These are phyloP conservation scores for Calephelis perditalis DNA, from an alignment of 2,888 invertebrate species.

Conservation along the genomic window DNA sequence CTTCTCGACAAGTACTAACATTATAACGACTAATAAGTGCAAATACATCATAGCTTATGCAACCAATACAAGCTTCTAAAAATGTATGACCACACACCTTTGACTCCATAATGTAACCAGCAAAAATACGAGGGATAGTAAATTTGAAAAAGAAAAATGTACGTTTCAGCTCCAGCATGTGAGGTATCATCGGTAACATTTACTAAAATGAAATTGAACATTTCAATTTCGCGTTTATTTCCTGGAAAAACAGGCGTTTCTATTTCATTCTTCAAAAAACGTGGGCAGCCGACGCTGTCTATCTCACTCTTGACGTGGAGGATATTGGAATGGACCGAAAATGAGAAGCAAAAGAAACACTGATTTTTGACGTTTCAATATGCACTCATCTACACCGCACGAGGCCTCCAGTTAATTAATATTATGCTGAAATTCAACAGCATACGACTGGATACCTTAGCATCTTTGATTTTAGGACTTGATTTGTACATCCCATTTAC, in stretches of 20 bases:
- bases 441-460: slow-evolving; percentile 37
- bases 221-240: slow-evolving; percentile 67
- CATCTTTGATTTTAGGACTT: slow-evolving; percentile 26
- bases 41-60: no score
- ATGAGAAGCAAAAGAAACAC: slow-evolving; percentile 73
- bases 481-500: slow-evolving; percentile 26
- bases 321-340: slow-evolving; percentile 69
- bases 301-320: slow-evolving; percentile 62
- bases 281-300: slow-evolving; percentile 48
- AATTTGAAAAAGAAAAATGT: slow-evolving; percentile 8
- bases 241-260: slow-evolving; percentile 65
- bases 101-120: no score
- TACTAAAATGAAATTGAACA: slow-evolving; percentile 56
- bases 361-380: slow-evolving; percentile 73
- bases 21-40: slow-evolving; percentile 1
- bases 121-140: neutral
- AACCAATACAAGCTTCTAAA: no score
- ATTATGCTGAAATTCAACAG: slow-evolving; percentile 36
- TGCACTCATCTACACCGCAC: slow-evolving; percentile 62
- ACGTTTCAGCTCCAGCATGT: slow-evolving; percentile 8
- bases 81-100: no score
- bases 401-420: slow-evolving; percentile 56
- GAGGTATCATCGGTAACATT: slow-evolving; percentile 14
- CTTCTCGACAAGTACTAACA: no score
- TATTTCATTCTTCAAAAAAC: slow-evolving; percentile 59